Evolutionary conservation across 2,888 invertebrate genomes (phyloP).

Genomic region (Drosophila kokeensis): DNA sequence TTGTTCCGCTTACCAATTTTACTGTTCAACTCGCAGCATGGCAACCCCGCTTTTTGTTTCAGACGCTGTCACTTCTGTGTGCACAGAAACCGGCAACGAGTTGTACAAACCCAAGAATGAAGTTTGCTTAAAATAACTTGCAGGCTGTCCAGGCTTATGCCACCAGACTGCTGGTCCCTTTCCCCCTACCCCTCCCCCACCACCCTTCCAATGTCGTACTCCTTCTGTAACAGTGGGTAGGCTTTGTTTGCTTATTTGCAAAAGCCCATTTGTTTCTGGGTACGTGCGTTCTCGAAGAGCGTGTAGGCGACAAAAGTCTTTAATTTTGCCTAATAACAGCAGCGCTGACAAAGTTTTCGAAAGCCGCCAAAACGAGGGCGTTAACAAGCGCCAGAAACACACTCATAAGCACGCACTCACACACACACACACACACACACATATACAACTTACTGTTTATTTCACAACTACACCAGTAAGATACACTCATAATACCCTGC

Average conservation of each 20-base stretch:
- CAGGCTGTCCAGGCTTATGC: conserved; percentile 73
- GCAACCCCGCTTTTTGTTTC: not conserved
- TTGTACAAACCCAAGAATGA: conserved; percentile 78
- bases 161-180: conserved; percentile 10
- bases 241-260: conserved; percentile 76
- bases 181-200: not conserved
- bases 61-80: conserved; percentile 19
- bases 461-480: conserved; percentile 60
- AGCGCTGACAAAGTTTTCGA: conserved; percentile 64
- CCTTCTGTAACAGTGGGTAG: conserved; percentile 15
- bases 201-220: not conserved
- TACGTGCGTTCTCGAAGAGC: conserved; percentile 42
- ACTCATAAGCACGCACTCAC: conserved; percentile 37
- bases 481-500: conserved; percentile 50
- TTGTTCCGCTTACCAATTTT: not conserved
- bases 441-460: conserved; percentile 66
- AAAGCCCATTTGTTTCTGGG: conserved; percentile 78
- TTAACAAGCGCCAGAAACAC: conserved; percentile 77
- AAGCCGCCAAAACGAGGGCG: conserved; percentile 78
- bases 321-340: conserved; percentile 77
- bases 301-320: conserved; percentile 75
- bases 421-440: conserved; percentile 35
- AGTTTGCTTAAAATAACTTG: conserved; percentile 78
- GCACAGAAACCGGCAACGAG: conserved; percentile 57
- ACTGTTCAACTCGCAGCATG: not conserved